Conservation (phyloP, 1,140 invertebrate genomes). For the Leptinotarsa undecemlineata region DNA sequence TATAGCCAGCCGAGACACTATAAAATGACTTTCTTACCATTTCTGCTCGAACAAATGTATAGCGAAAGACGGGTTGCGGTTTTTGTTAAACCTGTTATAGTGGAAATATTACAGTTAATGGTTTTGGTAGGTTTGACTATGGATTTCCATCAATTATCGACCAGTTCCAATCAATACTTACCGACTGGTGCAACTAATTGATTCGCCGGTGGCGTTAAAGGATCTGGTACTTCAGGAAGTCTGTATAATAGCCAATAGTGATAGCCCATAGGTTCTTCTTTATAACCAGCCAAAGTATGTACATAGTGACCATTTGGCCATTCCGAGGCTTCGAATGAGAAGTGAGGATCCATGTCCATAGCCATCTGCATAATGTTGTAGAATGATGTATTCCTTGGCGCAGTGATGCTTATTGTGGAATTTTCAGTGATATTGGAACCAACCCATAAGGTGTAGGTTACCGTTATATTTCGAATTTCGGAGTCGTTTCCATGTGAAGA, state of each 20-base stretch:
- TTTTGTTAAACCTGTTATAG: too few species aligned
- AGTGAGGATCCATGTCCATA: conserved; percentile 71
- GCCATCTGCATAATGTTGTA: conserved; percentile 84
- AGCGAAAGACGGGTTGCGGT: too few species aligned
- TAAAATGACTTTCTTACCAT: too few species aligned
- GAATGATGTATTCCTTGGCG: conserved; percentile 78
- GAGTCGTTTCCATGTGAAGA: conserved; percentile 61
- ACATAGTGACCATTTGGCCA: conserved; percentile 91
- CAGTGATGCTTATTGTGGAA: conserved; percentile 68
- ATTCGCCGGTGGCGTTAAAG: conserved; percentile 76
- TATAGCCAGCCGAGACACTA: too few species aligned
- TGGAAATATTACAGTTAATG: too few species aligned
- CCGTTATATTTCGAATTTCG: conserved; percentile 69
- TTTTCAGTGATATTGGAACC: conserved; percentile 80
- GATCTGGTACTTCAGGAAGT: conserved; percentile 74
- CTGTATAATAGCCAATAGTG: conserved; percentile 87
- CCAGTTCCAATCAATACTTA: conserved; percentile 48
- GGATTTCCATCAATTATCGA: too few species aligned
- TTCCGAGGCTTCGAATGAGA: conserved; percentile 67
- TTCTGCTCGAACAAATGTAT: too few species aligned
- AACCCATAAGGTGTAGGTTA: conserved; percentile 85
- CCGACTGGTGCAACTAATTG: conserved; percentile 82
- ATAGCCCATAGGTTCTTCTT: conserved; percentile 84
- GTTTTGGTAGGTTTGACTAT: too few species aligned
- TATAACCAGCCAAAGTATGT: conserved; percentile 81